phyloP scores from a whole-genome alignment of 1,140 invertebrate species.

The Tetramorium simillimum region DNA sequence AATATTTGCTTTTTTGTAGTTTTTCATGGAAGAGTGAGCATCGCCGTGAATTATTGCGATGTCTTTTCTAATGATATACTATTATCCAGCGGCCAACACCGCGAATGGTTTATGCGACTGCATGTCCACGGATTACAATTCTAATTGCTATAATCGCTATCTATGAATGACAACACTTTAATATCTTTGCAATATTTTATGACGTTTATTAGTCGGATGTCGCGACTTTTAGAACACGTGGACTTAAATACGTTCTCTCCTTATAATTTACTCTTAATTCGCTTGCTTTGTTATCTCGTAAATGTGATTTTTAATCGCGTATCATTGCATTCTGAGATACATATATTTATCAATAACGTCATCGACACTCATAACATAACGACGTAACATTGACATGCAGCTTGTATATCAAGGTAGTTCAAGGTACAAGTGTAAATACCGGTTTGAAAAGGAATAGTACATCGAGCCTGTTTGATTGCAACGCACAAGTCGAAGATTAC shows the following conservation, averaged over 20 bases:
- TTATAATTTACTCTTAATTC: conserved; percentile 8
- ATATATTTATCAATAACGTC: conserved; percentile 23
- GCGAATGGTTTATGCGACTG: conserved; percentile 16
- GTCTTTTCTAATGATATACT: conserved; percentile 11
- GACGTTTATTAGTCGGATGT: no score
- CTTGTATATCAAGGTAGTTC: conserved; percentile 36
- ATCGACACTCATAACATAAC: neutral
- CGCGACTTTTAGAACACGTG: neutral
- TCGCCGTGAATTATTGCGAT: conserved; percentile 10
- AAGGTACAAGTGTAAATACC: conserved; percentile 62
- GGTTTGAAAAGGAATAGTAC: conserved; percentile 41
- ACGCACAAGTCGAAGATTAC: conserved; percentile 27
- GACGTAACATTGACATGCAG: conserved; percentile 31
- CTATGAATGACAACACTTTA: conserved; percentile 21
- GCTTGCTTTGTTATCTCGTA: neutral
- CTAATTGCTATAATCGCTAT: conserved; percentile 29
- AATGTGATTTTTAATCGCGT: conserved; percentile 13
- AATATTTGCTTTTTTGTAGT: neutral
- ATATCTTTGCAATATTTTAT: neutral
- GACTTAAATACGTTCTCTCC: neutral
- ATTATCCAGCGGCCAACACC: neutral
- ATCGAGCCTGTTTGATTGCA: neutral
- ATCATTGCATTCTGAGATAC: neutral
- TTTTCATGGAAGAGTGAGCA: conserved; percentile 4
- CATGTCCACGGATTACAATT: conserved; percentile 31